Evolutionary conservation across 2,113 vertebrate species (phyloP).

Genomic region (Emydocephalus ijimae): DNA sequence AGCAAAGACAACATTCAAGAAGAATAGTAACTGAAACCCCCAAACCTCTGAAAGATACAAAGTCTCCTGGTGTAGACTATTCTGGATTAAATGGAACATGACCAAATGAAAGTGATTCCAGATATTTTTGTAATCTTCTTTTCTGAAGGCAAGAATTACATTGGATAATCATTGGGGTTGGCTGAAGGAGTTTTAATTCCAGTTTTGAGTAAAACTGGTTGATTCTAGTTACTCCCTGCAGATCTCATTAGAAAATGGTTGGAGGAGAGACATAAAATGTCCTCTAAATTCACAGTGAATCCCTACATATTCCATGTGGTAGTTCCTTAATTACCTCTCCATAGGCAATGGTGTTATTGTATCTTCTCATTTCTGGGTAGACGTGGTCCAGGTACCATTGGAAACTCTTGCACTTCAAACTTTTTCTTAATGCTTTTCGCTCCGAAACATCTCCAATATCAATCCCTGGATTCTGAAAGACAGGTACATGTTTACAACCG

Average conservation of each 20-base stretch:
- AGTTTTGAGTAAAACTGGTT: not conserved
- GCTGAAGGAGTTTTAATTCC: not conserved
- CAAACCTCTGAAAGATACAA: not conserved
- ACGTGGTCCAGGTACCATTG: slow-evolving; percentile 98
- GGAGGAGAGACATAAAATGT: not conserved
- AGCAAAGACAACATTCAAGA: not conserved
- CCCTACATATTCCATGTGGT: not conserved
- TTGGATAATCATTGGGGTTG: not conserved
- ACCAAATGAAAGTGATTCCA: not conserved
- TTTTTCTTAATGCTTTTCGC: slow-evolving; percentile 83
- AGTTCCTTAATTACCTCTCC: slow-evolving; percentile 84
- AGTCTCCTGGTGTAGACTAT: not conserved
- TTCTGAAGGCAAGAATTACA: not conserved
- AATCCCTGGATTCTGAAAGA: slow-evolving; percentile 90
- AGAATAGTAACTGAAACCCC: not conserved
- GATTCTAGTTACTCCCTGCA: not conserved
- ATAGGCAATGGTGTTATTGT: slow-evolving; percentile 91
- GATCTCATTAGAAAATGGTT: not conserved
- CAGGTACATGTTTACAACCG: not conserved
- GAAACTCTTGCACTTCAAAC: slow-evolving; percentile 91
- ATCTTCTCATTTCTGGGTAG: slow-evolving; percentile 95
- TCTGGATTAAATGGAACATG: not conserved
- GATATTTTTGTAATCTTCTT: not conserved
- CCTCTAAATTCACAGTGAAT: not conserved
- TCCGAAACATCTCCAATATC: slow-evolving; percentile 93